Percentiles rank a stretch among this genome's conserved stretches.
Conservation (phyloP, 2,113 vertebrate genomes). For the Ophthalmolycus amberensis region DNA sequence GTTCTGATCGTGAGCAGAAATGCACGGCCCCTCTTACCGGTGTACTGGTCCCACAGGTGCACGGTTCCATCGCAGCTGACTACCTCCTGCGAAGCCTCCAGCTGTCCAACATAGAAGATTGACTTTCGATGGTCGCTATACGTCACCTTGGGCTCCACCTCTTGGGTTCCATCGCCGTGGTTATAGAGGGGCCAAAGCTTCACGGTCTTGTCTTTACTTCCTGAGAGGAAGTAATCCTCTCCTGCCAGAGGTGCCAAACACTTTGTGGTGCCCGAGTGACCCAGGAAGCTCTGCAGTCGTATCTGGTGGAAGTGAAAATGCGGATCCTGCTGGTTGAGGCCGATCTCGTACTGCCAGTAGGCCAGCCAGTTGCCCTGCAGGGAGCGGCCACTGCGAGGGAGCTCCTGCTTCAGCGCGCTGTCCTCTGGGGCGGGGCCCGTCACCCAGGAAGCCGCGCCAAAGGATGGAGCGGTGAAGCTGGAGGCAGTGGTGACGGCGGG, state of each 20-base stretch:
- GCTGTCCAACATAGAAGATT: constrained; percentile 92
- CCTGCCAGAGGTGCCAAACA: constrained; percentile 89
- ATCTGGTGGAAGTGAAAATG: constrained; percentile 99
- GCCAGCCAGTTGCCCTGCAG: constrained; percentile 98
- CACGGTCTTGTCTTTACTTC: constrained; percentile 97
- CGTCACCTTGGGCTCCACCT: constrained; percentile 87
- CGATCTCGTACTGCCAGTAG: constrained; percentile 98
- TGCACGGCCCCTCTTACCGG: constrained; percentile 81
- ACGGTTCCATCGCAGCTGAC: constrained; percentile 97
- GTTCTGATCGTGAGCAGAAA: not conserved
- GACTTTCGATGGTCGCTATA: constrained; percentile 93
- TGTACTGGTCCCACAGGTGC: constrained; percentile 97
- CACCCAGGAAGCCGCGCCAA: constrained; percentile 72
- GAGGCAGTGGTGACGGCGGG: constrained; percentile 66
- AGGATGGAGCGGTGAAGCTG: constrained; percentile 62
- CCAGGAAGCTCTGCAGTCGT: constrained; percentile 93
- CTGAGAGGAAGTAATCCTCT: constrained; percentile 97
- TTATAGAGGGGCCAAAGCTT: constrained; percentile 96
- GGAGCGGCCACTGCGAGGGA: constrained; percentile 88
- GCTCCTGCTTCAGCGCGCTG: constrained; percentile 90
- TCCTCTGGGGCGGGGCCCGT: constrained; percentile 82
- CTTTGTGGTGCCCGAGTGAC: constrained; percentile 92
- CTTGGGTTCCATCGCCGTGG: constrained; percentile 91
- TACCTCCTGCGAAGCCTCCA: constrained; percentile 91
- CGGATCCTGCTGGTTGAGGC: constrained; percentile 93